Evolutionary conservation across 2,888 invertebrate species (phyloP).

Genomic region (Dynastes tityus): DNA sequence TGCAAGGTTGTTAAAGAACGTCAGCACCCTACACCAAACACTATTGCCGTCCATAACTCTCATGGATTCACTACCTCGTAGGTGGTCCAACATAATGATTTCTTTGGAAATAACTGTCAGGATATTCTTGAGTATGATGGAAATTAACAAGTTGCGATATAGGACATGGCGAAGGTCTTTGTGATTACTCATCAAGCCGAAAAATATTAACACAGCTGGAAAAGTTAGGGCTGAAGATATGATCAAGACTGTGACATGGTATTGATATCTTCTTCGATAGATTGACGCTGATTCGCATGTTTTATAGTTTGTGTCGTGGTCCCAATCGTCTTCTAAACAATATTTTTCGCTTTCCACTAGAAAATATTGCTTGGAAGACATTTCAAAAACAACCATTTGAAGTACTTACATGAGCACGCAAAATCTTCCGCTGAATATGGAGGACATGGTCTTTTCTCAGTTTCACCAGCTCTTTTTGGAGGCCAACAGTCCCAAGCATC

Average conservation of each 20-base stretch:
- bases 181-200: constrained; percentile 71
- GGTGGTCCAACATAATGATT: constrained; percentile 75
- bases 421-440: constrained; percentile 59
- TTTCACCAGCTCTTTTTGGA: constrained; percentile 67
- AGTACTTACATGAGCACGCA: constrained; percentile 50
- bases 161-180: constrained; percentile 70
- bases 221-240: constrained; percentile 73
- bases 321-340: constrained; percentile 75
- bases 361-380: constrained; percentile 50
- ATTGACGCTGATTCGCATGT: constrained; percentile 74
- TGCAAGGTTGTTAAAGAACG: constrained; percentile 73
- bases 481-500: constrained; percentile 80
- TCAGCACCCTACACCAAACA: constrained; percentile 73
- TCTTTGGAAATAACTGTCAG: constrained; percentile 75
- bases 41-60: constrained; percentile 72
- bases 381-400: too few species aligned
- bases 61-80: constrained; percentile 70
- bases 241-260: constrained; percentile 73
- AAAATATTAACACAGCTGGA: constrained; percentile 75
- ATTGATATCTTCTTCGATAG: constrained; percentile 72
- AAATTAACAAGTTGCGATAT: constrained; percentile 76
- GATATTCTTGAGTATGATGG: constrained; percentile 74
- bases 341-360: constrained; percentile 75
- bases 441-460: constrained; percentile 72
- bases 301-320: constrained; percentile 74